These are phyloP conservation scores for Bambusicola thoracicus DNA, from an alignment of 2,113 vertebrate genomes.

Conservation along the genomic window DNA sequence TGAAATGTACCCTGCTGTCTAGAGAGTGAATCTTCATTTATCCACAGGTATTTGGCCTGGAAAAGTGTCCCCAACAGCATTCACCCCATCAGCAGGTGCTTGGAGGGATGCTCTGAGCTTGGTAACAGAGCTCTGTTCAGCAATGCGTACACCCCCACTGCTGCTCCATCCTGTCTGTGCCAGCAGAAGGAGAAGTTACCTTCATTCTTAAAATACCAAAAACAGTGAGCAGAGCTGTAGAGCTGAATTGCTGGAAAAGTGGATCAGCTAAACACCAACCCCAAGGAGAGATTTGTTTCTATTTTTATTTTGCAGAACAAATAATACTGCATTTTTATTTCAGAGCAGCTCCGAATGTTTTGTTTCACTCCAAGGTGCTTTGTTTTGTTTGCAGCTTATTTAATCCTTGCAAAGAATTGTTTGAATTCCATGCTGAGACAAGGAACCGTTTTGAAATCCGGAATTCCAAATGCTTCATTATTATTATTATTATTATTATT, in stretches of 20 bases:
- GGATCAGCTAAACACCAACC: neutral
- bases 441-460: neutral
- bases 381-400: slow-evolving; percentile 10
- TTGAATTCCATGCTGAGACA: slow-evolving; percentile 8
- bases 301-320: neutral
- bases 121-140: neutral
- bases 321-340: neutral
- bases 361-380: slow-evolving; percentile 6
- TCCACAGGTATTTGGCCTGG: too few species aligned
- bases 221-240: neutral
- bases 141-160: too few species aligned
- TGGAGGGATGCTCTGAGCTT: neutral
- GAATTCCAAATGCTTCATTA: neutral
- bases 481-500: neutral
- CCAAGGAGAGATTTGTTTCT: neutral
- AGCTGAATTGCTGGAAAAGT: neutral
- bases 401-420: neutral
- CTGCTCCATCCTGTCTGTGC: too few species aligned
- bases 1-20: neutral
- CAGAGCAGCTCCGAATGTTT: neutral
- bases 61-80: neutral
- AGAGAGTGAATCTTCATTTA: neutral
- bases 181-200: neutral
- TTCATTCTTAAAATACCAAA: neutral
- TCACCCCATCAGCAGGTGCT: neutral